Conservation (phyloP, 2,888 invertebrate genomes). For the Drosophila algonquin region DNA sequence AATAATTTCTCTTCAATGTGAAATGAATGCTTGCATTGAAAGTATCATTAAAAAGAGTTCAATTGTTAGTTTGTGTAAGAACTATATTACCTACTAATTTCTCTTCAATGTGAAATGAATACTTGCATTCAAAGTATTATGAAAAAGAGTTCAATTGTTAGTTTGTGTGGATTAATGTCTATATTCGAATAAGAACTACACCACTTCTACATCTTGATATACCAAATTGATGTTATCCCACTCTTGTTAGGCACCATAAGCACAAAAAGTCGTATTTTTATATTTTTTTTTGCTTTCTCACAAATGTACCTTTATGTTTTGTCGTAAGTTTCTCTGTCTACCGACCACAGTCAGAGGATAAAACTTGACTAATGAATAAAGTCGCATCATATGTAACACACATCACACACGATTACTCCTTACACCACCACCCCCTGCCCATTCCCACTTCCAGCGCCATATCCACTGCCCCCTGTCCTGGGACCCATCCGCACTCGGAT, state of each 20-base stretch:
- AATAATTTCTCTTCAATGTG: neutral
- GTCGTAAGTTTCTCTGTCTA: neutral
- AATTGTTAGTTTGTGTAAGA: neutral
- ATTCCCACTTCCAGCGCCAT: too few relatives aligned
- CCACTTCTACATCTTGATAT: neutral
- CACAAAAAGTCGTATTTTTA: neutral
- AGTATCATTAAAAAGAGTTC: too few relatives aligned
- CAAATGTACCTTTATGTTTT: neutral
- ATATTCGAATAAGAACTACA: neutral
- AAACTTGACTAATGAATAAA: constrained; percentile 44
- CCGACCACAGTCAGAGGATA: constrained; percentile 1
- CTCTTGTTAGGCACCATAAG: neutral
- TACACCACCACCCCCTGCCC: neutral
- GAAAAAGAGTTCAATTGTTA: neutral
- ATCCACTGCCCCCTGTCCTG: neutral
- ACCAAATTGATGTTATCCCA: neutral
- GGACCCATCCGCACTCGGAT: neutral
- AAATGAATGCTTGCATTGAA: neutral
- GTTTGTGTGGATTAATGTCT: neutral
- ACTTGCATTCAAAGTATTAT: neutral
- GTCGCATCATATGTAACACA: constrained; percentile 27
- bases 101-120: too few relatives aligned
- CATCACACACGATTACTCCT: neutral
- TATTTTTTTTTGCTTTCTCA: neutral
- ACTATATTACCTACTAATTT: neutral